These are phyloP conservation scores for Okamejei kenojei DNA, from an alignment of 2,797 vertebrate species.

Conservation along the genomic window DNA sequence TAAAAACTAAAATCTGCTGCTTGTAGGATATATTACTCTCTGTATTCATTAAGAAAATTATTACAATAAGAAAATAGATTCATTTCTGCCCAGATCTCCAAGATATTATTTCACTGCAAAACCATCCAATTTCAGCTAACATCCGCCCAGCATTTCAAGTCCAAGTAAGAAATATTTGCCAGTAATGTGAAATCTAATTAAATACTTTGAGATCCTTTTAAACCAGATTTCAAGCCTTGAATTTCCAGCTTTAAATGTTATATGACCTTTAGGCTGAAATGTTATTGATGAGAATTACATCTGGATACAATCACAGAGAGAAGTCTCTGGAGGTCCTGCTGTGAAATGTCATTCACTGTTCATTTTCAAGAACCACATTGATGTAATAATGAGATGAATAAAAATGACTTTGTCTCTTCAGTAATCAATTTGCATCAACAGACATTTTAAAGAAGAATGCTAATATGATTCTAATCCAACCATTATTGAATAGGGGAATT, in stretches of 20 bases:
- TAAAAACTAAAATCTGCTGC: no score
- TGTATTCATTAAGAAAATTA: neutral
- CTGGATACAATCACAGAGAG: neutral
- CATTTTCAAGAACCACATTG: neutral
- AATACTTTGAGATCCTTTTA: constrained; percentile 20
- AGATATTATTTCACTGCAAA: neutral
- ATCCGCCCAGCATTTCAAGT: neutral
- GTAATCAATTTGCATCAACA: neutral
- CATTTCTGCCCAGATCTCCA: neutral
- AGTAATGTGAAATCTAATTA: neutral
- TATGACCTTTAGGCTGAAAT: neutral
- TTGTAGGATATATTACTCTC: neutral
- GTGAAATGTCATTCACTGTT: neutral
- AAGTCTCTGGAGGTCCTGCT: neutral
- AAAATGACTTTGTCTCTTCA: neutral
- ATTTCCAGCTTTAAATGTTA: neutral
- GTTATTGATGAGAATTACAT: neutral
- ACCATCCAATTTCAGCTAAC: neutral
- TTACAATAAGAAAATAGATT: neutral
- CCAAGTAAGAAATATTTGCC: neutral
- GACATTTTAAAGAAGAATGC: neutral
- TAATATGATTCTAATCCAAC: neutral
- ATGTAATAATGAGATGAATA: neutral
- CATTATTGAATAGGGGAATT: neutral
- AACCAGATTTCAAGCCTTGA: neutral